Conservation (phyloP, 2,797 vertebrate species). For the Notoglanidium macrostoma region DNA sequence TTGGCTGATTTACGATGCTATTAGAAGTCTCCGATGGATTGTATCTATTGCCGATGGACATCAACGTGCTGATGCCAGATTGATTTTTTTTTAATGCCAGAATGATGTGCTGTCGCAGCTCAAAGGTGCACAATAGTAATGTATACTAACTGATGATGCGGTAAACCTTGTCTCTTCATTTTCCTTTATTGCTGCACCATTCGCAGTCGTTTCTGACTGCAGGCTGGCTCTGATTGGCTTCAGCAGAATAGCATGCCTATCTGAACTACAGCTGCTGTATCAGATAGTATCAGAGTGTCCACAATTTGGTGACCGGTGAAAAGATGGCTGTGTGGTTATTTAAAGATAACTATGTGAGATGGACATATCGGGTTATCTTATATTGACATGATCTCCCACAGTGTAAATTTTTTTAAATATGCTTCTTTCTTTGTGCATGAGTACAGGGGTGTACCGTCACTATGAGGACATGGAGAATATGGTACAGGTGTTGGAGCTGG, state of each 20-base stretch:
- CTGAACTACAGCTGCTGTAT: not conserved
- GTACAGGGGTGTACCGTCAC: constrained; percentile 66
- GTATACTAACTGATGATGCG: not conserved
- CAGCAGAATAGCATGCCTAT: not conserved
- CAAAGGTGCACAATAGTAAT: not conserved
- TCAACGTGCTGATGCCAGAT: constrained; percentile 13
- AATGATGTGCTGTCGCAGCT: not conserved
- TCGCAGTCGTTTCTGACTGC: not conserved
- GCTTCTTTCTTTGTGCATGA: not conserved
- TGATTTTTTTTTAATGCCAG: constrained; percentile 2
- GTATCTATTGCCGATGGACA: constrained; percentile 15
- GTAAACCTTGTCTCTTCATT: not conserved
- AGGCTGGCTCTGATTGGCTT: not conserved
- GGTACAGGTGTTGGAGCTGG: constrained; percentile 71
- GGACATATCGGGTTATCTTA: not conserved
- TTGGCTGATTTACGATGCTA: constrained; percentile 14
- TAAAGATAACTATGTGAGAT: not conserved
- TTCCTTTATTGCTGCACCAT: not conserved
- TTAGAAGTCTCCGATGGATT: constrained; percentile 11
- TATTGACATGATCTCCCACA: not conserved
- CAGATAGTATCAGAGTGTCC: not conserved
- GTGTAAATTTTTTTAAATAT: not conserved
- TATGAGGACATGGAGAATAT: constrained; percentile 71
- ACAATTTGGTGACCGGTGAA: not conserved
- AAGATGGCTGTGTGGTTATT: not conserved